Evolutionary conservation across 2,797 vertebrate genomes (phyloP).

Genomic region (Mallotus villosus): DNA sequence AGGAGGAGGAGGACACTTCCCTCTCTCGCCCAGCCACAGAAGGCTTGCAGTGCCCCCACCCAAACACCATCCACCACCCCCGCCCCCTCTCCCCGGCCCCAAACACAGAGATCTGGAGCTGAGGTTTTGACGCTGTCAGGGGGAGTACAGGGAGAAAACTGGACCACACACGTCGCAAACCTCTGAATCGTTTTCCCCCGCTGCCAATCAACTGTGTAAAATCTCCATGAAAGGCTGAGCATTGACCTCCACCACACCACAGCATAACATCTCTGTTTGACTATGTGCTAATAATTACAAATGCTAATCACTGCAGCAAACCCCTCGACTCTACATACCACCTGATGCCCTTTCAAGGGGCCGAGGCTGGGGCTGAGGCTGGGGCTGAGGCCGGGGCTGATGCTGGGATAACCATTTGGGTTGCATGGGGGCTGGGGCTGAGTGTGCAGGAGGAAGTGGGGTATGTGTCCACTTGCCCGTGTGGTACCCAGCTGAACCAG

Average conservation of each 20-base stretch:
- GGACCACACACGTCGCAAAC: neutral
- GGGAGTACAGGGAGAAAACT: neutral
- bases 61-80: conserved; percentile 8
- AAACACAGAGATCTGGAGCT: neutral
- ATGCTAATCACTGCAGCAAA: conserved; percentile 11
- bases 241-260: neutral
- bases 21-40: neutral
- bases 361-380: neutral
- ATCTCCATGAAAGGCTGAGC: neutral
- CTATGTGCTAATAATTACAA: conserved; percentile 2
- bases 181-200: neutral
- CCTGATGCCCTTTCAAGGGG: conserved; percentile 12
- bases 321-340: conserved; percentile 27
- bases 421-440: neutral
- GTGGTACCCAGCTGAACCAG: neutral
- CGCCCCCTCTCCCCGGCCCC: neutral
- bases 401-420: too few relatives aligned
- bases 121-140: neutral
- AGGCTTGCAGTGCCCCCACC: conserved; percentile 9
- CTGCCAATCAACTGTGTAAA: conserved; percentile 3
- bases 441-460: neutral
- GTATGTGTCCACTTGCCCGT: neutral
- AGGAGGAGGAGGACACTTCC: conserved; percentile 10
- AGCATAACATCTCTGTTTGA: neutral
- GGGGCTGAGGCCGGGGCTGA: too few relatives aligned